Base-by-base conservation (phyloP, 2,888 invertebrate species). In the Ypsolopha sequella region DNA sequence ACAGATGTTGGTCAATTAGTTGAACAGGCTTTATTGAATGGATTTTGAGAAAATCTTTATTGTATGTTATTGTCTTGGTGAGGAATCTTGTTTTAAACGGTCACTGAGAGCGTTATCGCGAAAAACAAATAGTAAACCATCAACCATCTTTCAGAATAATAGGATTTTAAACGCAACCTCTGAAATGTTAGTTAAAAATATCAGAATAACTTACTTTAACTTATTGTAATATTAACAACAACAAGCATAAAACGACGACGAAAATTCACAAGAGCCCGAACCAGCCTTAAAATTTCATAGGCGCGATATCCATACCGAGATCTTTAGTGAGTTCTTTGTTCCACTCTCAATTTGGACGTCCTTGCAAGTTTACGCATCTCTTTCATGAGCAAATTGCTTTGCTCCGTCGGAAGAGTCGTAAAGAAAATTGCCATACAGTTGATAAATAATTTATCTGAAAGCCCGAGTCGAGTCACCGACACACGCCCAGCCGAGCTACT, bases 381-480 rank as follows among this genome's bases (percentile, higher is more conserved):
- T 79, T 82, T 80, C 84, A 73, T 70, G 74, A 81, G 78, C 73
- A 85, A 85, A 86, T 86, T 85, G 84, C 85, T 81, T 76, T 74
- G 80, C 79, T 80, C 76, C 84, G 84, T 79, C 82, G 80, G 84
- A 84, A 84, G 85, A 85, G 84, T 85, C 85, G 82, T 86, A 86
- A 86, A 86, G 86, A 85, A 86, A 86, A 86, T 86, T 86, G 86
- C 85, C 81, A 84, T 85, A 85, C 85, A 84, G 84, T 86, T 86
- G 85, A 85, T 86, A 86, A 86, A 86, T 86, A 85, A 86, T 86
- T 85, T 85, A 86, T 86, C 80, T 84, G 80, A 82, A 79, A 84
- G 84, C 80, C 79, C 78, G 51, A 77, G 79, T 75, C 82, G 80
- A 85, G 85, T 86, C 85, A 84, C 84, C 81, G 80, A 79, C 79